phyloP scores from a whole-genome alignment of 2,888 invertebrate species.

The Lypha dubia region DNA sequence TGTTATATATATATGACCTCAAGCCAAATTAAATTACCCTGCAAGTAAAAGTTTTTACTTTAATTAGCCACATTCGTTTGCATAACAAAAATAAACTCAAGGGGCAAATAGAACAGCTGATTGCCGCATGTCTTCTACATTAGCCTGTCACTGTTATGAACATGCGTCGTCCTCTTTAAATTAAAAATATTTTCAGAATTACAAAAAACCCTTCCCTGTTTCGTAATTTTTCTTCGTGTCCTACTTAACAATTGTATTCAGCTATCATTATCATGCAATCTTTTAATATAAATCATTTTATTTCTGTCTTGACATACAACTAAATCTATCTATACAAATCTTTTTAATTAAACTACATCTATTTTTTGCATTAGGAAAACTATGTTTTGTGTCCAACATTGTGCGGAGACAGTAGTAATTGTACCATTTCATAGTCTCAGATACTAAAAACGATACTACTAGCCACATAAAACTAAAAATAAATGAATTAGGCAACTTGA shows the following conservation, averaged over 20 bases:
- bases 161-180: too few species aligned
- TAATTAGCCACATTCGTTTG: too few species aligned
- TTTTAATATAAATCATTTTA: neutral
- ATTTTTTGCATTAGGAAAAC: conserved; percentile 75
- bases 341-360: conserved; percentile 46
- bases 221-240: conserved; percentile 15
- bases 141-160: too few species aligned
- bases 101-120: too few species aligned
- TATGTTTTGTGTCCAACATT: conserved; percentile 81
- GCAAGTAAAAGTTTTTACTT: too few species aligned
- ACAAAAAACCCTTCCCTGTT: conserved; percentile 1
- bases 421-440: conserved; percentile 77
- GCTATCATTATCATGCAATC: neutral
- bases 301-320: conserved; percentile 18
- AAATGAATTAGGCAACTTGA: conserved; percentile 62
- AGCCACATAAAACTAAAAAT: conserved; percentile 54
- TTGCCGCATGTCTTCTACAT: too few species aligned
- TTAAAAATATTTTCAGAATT: neutral
- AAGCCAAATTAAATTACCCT: too few species aligned
- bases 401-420: conserved; percentile 79
- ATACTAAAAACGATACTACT: conserved; percentile 53
- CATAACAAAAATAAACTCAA: too few species aligned
- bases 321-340: conserved; percentile 47
- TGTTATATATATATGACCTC: too few species aligned
- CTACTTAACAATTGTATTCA: conserved; percentile 1